Conservation (phyloP, 2,113 vertebrate species). For the Callopanchax toddi region DNA sequence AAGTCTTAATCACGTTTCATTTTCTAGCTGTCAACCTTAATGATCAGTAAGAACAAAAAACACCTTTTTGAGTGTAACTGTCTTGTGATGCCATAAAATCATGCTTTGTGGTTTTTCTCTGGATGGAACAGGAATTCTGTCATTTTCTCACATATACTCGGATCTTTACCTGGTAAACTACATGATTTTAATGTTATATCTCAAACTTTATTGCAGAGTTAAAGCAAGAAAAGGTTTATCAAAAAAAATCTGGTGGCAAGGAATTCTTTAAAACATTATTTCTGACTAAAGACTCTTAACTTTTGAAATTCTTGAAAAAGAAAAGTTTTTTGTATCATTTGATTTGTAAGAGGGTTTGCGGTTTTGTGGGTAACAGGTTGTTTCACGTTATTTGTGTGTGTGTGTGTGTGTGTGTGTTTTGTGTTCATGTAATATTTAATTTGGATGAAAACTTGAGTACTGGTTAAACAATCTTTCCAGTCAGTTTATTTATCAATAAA, state of each 20-base stretch:
- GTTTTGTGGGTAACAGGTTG: slow-evolving; percentile 49
- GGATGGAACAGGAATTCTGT: neutral
- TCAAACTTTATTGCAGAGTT: neutral
- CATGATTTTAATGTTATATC: neutral
- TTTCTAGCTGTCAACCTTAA: slow-evolving; percentile 22
- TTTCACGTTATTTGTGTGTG: slow-evolving; percentile 41
- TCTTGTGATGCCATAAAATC: slow-evolving; percentile 8
- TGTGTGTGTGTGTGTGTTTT: slow-evolving; percentile 8
- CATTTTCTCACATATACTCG: neutral
- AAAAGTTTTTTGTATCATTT: slow-evolving; percentile 50
- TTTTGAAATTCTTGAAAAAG: slow-evolving; percentile 8
- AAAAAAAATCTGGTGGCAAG: neutral
- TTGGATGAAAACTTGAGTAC: slow-evolving; percentile 25
- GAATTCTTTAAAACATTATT: neutral
- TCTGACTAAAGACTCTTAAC: neutral
- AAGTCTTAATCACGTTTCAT: slow-evolving; percentile 42
- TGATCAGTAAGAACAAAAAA: slow-evolving; percentile 13
- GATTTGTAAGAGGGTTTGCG: slow-evolving; percentile 48
- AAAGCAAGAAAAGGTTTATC: neutral
- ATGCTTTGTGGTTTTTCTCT: slow-evolving; percentile 1
- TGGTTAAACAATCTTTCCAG: neutral
- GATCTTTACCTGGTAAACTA: neutral
- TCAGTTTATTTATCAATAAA: slow-evolving; percentile 20
- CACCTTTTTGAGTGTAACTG: slow-evolving; percentile 8
- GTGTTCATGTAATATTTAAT: slow-evolving; percentile 31